phyloP scores from a whole-genome alignment of 1,140 invertebrate genomes.

The Hypothenemus hampei region DNA sequence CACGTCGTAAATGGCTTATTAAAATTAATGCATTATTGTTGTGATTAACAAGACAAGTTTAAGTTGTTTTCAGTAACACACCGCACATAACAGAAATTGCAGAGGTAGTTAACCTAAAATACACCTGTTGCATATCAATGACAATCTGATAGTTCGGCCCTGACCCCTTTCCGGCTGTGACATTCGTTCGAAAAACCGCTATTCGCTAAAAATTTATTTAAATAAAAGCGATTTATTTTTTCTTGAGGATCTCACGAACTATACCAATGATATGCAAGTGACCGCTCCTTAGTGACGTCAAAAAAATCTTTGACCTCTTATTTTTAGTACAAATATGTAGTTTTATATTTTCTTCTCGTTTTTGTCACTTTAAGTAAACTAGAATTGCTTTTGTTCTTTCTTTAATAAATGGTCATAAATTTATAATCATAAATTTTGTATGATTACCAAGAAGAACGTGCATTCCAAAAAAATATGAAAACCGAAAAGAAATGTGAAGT shows the following conservation, averaged over 20 bases:
- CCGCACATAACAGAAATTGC: no score
- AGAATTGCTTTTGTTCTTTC: no score
- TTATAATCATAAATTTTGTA: no score
- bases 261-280: constrained; percentile 25
- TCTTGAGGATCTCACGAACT: constrained; percentile 2
- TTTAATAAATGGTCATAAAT: no score
- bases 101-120: constrained; percentile 27
- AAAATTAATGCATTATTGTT: constrained; percentile 9
- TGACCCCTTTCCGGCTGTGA: constrained; percentile 19
- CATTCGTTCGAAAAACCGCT: constrained; percentile 23
- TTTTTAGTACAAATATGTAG: no score
- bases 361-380: no score
- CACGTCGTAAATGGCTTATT: constrained; percentile 6
- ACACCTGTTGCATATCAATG: constrained; percentile 9
- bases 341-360: no score
- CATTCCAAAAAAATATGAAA: no score
- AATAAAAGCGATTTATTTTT: constrained; percentile 20
- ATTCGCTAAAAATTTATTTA: constrained; percentile 27
- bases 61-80: constrained; percentile 6
- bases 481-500: no score
- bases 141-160: constrained; percentile 6
- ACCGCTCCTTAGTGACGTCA: constrained; percentile 19
- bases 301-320: no score
- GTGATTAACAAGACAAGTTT: no score
- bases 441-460: no score